phyloP scores from a whole-genome alignment of 2,797 vertebrate genomes.

The Characodon lateralis region DNA sequence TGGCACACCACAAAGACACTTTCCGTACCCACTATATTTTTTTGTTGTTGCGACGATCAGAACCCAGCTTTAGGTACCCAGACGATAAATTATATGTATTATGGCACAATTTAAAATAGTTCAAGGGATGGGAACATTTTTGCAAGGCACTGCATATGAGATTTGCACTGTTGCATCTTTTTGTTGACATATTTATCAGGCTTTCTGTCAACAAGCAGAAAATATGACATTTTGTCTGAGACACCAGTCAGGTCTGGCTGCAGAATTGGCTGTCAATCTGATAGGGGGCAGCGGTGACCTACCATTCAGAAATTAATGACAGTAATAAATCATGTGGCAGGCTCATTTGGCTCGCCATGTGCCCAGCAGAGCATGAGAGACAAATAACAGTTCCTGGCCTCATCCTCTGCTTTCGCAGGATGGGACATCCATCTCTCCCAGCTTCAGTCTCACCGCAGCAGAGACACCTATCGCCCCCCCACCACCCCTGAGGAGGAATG shows the following conservation, averaged over 20 bases:
- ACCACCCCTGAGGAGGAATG: slow-evolving; percentile 52
- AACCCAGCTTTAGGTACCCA: not conserved
- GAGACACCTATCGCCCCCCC: slow-evolving; percentile 33
- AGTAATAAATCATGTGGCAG: slow-evolving; percentile 64
- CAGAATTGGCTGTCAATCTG: slow-evolving; percentile 42
- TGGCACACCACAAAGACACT: not conserved
- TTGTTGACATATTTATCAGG: slow-evolving; percentile 3
- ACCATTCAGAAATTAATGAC: slow-evolving; percentile 59
- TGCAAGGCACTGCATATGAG: not conserved
- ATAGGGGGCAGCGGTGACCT: slow-evolving; percentile 38
- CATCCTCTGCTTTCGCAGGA: slow-evolving; percentile 62
- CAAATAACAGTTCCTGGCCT: slow-evolving; percentile 59
- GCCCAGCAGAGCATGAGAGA: slow-evolving; percentile 57
- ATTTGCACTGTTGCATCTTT: not conserved
- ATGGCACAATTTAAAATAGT: slow-evolving; percentile 6
- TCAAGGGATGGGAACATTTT: not conserved
- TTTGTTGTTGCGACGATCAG: not conserved
- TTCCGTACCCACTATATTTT: no score
- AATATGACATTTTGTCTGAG: slow-evolving; percentile 25
- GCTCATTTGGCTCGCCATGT: slow-evolving; percentile 44
- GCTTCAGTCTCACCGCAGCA: slow-evolving; percentile 40
- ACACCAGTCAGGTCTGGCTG: slow-evolving; percentile 20
- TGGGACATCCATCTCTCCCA: slow-evolving; percentile 67
- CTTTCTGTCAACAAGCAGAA: slow-evolving; percentile 24
- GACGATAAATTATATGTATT: not conserved